Evolutionary conservation across 1,140 invertebrate genomes (phyloP), one percentile per base, ranked within the genome.

Genomic region (Drosophila guanche): DNA sequence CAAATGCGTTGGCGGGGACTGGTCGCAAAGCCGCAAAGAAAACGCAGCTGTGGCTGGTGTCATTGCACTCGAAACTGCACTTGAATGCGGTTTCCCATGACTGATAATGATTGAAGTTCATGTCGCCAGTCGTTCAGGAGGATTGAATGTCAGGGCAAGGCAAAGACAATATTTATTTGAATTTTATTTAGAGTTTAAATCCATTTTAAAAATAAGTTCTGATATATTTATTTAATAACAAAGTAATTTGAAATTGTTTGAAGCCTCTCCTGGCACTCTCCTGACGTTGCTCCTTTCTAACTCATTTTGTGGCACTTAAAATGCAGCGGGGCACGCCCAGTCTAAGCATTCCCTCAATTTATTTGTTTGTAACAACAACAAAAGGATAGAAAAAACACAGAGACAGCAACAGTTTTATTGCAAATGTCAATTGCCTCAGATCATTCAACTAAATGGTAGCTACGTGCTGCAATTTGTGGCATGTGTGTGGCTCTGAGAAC

Each of bases 1-100:
- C 67, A 85, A 86, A 76, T 85, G 83, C 83, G 83, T 86, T 63
- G 81, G 81, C 68, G 80, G 51, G 16, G 16, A 20, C 43, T 22
- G 42, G 27, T 29, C 23, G 41, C 50, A 25, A 65, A 81, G 79
- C 69, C 59, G 57, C 77, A 57, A 55, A 40, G 8, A 7, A 45
- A 56, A 70, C 43, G 37, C 66, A 65, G 47, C 43, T 68, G 55
- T 20, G 27, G 20, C 22, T 37, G 2, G 47, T 50, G 79, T 81
- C 79, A 83, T 62, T 83, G 78, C 62, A 68, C 62, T 48, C 63
- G 33, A 37, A 37, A 37, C 33, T 37, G 37, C 10, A 33, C 41
- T 48, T 62, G 25, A 54, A 54, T 54, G 68, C 33, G 55, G 69
- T 60, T 79, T 52, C 69, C 59, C 50, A 59, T 48, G 41, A 42